These are phyloP conservation scores for Babyrousa celebensis DNA, from an alignment of 2,797 vertebrate species.

Conservation along the genomic window DNA sequence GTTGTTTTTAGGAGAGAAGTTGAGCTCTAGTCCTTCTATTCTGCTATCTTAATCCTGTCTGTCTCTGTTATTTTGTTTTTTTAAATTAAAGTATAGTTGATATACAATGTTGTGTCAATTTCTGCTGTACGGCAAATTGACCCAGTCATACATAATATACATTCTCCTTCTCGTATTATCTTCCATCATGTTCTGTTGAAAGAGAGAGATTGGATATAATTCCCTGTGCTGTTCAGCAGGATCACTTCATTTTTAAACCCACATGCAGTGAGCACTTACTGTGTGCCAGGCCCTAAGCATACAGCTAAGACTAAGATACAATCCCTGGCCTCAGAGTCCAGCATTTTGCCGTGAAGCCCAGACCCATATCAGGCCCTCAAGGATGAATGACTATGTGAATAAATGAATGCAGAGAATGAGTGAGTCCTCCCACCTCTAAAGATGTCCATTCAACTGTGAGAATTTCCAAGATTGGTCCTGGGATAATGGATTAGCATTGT, in stretches of 20 bases:
- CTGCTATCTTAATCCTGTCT: no score
- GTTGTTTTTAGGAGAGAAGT: no score
- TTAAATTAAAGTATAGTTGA: no score
- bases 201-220: no score
- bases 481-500: constrained; percentile 43
- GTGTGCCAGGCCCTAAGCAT: neutral
- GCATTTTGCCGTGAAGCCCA: neutral
- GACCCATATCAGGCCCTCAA: neutral
- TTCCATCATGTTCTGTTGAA: no score
- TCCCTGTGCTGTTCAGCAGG: no score
- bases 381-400: neutral
- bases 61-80: no score
- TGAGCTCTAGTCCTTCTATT: no score
- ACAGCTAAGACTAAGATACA: neutral
- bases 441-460: neutral
- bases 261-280: neutral
- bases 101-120: no score
- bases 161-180: no score
- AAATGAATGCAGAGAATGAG: neutral
- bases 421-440: neutral
- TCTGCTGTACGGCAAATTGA: no score
- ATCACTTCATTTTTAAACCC: neutral
- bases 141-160: no score
- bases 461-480: neutral
- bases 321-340: neutral